Evolutionary conservation across 2,888 invertebrate species (phyloP).

Genomic region (Tiphia femorata): DNA sequence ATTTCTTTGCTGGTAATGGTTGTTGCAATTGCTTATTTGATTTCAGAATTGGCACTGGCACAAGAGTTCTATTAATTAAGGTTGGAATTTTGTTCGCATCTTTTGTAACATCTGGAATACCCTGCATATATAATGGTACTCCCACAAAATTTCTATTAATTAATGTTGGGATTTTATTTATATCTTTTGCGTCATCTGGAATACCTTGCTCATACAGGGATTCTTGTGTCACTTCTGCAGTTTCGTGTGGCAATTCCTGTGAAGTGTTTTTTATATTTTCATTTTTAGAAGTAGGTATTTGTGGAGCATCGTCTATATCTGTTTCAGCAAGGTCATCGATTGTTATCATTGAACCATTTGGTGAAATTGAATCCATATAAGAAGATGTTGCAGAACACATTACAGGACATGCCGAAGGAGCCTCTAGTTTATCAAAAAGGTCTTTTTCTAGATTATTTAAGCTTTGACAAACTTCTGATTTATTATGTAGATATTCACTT

Average conservation of each 20-base stretch:
- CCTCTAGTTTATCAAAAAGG: conserved; percentile 11
- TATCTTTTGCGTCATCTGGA: conserved; percentile 50
- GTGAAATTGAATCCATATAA: conserved; percentile 12
- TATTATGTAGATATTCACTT: neutral
- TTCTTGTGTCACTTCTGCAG: conserved; percentile 30
- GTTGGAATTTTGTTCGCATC: conserved; percentile 57
- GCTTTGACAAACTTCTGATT: neutral
- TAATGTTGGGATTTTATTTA: conserved; percentile 55
- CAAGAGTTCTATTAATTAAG: conserved; percentile 48
- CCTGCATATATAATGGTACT: conserved; percentile 55
- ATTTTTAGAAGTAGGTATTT: neutral
- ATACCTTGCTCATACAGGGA: conserved; percentile 54
- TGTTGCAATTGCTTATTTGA: conserved; percentile 56
- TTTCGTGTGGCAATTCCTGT: conserved; percentile 3
- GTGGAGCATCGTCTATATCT: conserved; percentile 50
- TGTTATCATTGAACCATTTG: conserved; percentile 30
- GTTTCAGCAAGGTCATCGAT: conserved; percentile 49
- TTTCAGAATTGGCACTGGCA: conserved; percentile 54
- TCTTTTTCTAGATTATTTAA: too few species aligned
- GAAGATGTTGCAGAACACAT: conserved; percentile 13
- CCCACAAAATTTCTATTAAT: conserved; percentile 54
- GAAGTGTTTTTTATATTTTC: conserved; percentile 20
- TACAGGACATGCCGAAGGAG: neutral
- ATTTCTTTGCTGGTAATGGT: conserved; percentile 43
- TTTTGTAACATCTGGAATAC: conserved; percentile 48